These are phyloP conservation scores for Sphaerodactylus townsendi DNA, from an alignment of 2,113 vertebrate species.

Conservation along the genomic window DNA sequence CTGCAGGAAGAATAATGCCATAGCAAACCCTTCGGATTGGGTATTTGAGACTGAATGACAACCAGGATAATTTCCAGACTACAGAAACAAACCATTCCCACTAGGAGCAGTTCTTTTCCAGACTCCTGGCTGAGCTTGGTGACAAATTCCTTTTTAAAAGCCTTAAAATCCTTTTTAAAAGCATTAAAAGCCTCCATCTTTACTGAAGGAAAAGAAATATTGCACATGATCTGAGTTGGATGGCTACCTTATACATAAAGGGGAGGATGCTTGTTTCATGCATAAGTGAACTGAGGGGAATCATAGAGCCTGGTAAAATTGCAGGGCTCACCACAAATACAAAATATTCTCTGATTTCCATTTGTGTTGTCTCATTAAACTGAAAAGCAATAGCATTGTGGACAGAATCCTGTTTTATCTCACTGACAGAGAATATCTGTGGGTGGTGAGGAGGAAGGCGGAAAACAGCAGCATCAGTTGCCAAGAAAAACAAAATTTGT, in stretches of 20 bases:
- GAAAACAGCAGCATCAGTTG: not conserved
- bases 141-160: not conserved
- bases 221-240: not conserved
- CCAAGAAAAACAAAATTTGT: not conserved
- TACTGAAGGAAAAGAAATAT: not conserved
- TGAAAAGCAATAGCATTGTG: not conserved
- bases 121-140: not conserved
- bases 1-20: fast-evolving
- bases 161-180: not conserved
- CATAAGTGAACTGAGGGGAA: not conserved
- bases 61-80: not conserved
- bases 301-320: not conserved
- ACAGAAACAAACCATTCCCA: not conserved
- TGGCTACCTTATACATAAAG: not conserved
- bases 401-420: not conserved
- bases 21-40: fast-evolving
- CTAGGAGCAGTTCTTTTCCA: not conserved
- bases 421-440: not conserved
- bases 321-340: fast-evolving
- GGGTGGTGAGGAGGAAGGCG: not conserved
- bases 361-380: not conserved
- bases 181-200: not conserved
- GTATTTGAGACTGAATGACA: not conserved
- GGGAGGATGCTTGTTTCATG: not conserved
- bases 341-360: not conserved